Evolutionary conservation across 2,888 invertebrate species (phyloP), one percentile per base, ranked within the genome.

Genomic region (Drosophila tanythrix): DNA sequence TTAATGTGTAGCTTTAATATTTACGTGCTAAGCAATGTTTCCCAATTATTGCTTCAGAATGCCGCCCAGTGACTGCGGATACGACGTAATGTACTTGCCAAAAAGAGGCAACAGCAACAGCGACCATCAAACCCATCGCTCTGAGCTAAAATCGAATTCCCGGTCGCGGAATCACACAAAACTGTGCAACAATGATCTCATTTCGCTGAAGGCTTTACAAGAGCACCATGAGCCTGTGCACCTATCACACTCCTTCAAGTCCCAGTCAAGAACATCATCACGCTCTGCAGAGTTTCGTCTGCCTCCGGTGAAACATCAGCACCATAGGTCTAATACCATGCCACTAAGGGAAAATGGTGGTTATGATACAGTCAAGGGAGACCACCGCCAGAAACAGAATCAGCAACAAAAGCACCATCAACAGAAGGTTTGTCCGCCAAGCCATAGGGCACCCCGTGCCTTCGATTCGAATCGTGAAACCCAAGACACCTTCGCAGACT

Each of bases 401-500:
- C 57, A 46, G 13, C 58, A 56, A 7, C 29, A 18, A 25, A 38
- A 48, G 15, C 50, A 48, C 13, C 27, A 40, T 25, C 36, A 46
- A 11, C 60, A 35, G 29, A 40, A 29, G 2, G 11, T 7, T 10
- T 1, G 33, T 15, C 6, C 59, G 4, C 11, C 29, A 2, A 52
- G 18, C 13, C 43, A 63, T 2, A 11, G 60, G 25, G 36, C 69
- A 48, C n/a, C 53, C 1, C 46, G 38, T 40, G n/a, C 2, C n/a
- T 1, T 29, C 6, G 64, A 74, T 36, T 27, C 69, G 18, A 67
- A 52, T 40, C 75, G 64, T 11, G 75, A 70, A 11, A 55, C 79
- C 13, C 80, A 90, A 53, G 90, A 92, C 2, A 82, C 90, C n/a
- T 90, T 89, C 46, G 81, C 81, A 8, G 91, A 91, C 55, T 92